phyloP scores from a whole-genome alignment of 2,113 vertebrate genomes.

The Uropsilus gracilis region DNA sequence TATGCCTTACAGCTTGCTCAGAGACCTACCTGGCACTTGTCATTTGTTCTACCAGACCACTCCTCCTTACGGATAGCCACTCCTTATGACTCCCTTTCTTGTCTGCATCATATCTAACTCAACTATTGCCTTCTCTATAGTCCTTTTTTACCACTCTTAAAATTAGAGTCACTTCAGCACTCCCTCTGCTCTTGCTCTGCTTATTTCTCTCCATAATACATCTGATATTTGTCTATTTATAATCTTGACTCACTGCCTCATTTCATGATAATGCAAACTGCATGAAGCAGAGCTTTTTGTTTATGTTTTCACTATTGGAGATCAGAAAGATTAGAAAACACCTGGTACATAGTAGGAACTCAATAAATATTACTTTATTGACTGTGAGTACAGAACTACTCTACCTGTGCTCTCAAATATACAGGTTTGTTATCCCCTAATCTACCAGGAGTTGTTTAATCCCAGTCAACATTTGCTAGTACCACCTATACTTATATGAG shows the following conservation, averaged over 20 bases:
- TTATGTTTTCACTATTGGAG: not conserved
- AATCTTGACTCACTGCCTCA: not conserved
- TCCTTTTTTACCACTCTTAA: not conserved
- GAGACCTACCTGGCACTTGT: not conserved
- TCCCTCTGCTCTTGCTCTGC: too few species aligned
- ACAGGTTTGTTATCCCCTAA: not conserved
- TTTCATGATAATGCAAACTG: not conserved
- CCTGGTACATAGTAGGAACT: not conserved
- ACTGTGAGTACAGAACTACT: not conserved
- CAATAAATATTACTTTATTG: not conserved
- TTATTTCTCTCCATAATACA: not conserved
- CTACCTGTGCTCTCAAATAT: not conserved
- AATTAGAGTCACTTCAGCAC: not conserved
- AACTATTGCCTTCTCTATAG: not conserved
- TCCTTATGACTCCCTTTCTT: not conserved
- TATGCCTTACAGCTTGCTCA: not conserved
- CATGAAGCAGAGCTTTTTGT: not conserved
- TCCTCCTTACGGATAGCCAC: too few species aligned
- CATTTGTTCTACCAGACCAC: not conserved
- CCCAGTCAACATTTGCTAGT: not conserved
- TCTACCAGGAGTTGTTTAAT: not conserved
- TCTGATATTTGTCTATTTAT: not conserved
- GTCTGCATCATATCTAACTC: not conserved
- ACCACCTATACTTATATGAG: too few species aligned
- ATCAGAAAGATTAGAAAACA: not conserved